Percentiles rank a stretch among this genome's conserved stretches.
phyloP scores from a whole-genome alignment of 1,140 invertebrate genomes.

The Fopius arisanus region DNA sequence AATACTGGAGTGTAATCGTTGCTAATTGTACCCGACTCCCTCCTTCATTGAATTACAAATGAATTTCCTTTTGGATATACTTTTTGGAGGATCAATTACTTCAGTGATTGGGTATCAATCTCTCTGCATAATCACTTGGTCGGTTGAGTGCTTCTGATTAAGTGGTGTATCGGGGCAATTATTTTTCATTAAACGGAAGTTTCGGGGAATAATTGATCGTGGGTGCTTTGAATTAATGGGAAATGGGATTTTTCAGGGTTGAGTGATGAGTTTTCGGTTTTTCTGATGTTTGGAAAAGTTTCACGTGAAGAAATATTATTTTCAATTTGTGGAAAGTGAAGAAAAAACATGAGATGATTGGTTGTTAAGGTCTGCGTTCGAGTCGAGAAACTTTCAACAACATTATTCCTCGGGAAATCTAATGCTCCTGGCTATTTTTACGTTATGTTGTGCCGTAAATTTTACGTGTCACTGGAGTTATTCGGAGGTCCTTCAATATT shows the following conservation, averaged over 20 bases:
- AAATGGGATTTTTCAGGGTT: neutral
- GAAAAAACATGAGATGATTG: too few species aligned
- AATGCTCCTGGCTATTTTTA: too few species aligned
- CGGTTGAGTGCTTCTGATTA: neutral
- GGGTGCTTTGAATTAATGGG: neutral
- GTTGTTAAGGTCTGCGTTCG: too few species aligned
- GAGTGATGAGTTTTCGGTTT: neutral
- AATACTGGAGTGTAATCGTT: neutral
- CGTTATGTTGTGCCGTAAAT: too few species aligned
- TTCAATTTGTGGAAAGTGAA: too few species aligned
- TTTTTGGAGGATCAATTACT: neutral
- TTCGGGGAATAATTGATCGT: neutral
- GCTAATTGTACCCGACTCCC: neutral
- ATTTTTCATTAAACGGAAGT: neutral
- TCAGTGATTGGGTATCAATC: neutral
- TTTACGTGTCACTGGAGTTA: too few species aligned
- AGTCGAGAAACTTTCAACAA: too few species aligned
- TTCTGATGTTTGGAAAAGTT: too few species aligned
- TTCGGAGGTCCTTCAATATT: too few species aligned
- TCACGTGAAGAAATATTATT: too few species aligned
- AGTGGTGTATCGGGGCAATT: neutral
- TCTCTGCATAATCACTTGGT: neutral
- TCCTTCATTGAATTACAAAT: neutral
- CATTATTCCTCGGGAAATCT: too few species aligned
- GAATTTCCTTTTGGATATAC: neutral